Conservation (phyloP, 2,888 invertebrate genomes). For the Strigamia maritima region DNA sequence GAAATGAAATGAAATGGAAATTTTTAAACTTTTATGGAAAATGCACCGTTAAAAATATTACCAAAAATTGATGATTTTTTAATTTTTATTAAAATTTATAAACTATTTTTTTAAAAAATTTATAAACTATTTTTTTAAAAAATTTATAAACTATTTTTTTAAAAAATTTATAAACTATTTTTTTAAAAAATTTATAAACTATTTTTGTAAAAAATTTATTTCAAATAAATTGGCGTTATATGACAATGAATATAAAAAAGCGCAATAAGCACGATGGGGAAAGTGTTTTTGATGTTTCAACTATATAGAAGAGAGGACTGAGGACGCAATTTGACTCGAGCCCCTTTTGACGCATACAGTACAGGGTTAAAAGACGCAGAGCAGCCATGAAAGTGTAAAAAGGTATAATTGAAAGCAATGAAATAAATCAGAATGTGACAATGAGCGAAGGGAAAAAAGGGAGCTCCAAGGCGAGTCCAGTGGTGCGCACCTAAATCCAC, state of each 20-base stretch:
- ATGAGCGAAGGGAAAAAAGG: conserved; percentile 2
- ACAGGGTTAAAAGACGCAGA: not conserved
- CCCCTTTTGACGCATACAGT: conserved; percentile 27
- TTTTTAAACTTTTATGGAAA: no score
- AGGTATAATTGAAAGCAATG: conserved; percentile 18
- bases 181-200: no score
- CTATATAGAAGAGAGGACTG: not conserved
- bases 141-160: no score
- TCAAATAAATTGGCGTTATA: no score
- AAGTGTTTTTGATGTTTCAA: not conserved
- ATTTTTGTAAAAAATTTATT: no score
- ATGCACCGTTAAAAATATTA: no score
- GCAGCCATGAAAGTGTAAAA: conserved; percentile 26
- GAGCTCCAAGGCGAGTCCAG: conserved; percentile 30
- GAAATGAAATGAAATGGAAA: no score
- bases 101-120: no score
- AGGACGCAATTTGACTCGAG: not conserved
- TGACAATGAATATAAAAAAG: not conserved
- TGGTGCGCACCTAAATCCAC: conserved; percentile 31
- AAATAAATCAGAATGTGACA: conserved; percentile 29
- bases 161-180: no score
- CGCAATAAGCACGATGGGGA: not conserved
- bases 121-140: no score
- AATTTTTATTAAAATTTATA: no score
- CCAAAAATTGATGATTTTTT: no score